phyloP scores from a whole-genome alignment of 2,113 vertebrate species.

The Pangasianodon hypophthalmus region DNA sequence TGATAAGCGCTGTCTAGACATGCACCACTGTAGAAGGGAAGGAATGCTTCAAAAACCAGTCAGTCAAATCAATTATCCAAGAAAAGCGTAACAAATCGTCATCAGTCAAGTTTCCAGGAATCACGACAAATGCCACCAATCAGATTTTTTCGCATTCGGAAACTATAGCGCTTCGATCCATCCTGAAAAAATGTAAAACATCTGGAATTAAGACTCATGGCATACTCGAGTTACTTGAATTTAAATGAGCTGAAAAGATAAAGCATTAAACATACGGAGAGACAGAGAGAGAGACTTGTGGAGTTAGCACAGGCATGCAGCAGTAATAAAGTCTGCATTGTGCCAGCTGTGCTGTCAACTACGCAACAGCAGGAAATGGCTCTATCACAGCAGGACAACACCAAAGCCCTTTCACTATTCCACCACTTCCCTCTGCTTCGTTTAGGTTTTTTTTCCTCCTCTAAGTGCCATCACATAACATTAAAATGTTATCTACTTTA shows the following conservation, averaged over 20 bases:
- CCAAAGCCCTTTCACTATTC: conserved; percentile 39
- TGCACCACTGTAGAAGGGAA: conserved; percentile 1
- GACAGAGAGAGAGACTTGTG: conserved; percentile 14
- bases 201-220: neutral
- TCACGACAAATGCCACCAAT: neutral
- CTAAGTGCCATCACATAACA: too few species aligned
- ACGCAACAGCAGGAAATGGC: conserved; percentile 51
- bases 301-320: conserved; percentile 22
- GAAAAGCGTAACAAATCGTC: neutral
- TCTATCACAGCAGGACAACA: conserved; percentile 49
- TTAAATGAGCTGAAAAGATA: conserved; percentile 17
- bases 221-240: neutral
- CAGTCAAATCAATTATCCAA: conserved; percentile 7
- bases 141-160: neutral
- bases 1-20: conserved; percentile 35
- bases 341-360: conserved; percentile 30
- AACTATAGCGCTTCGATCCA: neutral
- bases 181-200: neutral
- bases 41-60: neutral
- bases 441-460: conserved; percentile 19
- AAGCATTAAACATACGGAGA: neutral
- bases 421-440: conserved; percentile 46
- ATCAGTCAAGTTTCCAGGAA: neutral
- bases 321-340: conserved; percentile 38
- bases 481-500: neutral